These are phyloP conservation scores for Abramis brama DNA, from an alignment of 2,113 vertebrate genomes.

Conservation along the genomic window DNA sequence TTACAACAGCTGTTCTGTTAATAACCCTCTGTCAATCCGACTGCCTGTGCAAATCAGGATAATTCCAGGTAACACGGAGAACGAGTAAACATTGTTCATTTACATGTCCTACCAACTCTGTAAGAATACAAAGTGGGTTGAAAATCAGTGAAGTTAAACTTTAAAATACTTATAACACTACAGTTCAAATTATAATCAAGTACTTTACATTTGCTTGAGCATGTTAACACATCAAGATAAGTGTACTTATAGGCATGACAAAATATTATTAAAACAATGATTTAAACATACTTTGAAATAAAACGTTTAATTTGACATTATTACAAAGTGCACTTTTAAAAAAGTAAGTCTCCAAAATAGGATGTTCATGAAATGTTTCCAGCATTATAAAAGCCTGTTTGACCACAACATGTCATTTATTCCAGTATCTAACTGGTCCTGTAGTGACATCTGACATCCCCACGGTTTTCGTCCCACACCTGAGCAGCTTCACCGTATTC, in stretches of 20 bases:
- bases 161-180: too few relatives aligned
- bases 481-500: slow-evolving; percentile 80
- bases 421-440: background rate
- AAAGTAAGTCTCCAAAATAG: background rate
- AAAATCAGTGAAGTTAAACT: too few relatives aligned
- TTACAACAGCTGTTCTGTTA: too few relatives aligned
- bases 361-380: background rate
- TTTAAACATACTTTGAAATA: background rate
- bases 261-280: background rate
- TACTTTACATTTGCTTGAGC: background rate
- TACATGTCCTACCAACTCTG: too few relatives aligned
- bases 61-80: too few relatives aligned
- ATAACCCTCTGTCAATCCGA: too few relatives aligned
- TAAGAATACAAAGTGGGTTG: too few relatives aligned
- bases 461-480: slow-evolving; percentile 83
- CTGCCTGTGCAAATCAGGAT: too few relatives aligned
- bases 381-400: background rate
- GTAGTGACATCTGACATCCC: slow-evolving; percentile 48
- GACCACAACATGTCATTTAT: background rate
- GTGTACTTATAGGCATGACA: background rate
- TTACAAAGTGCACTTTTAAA: background rate
- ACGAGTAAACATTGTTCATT: too few relatives aligned
- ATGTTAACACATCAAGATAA: background rate
- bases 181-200: background rate
- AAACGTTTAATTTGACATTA: background rate